Evolutionary conservation across 2,797 vertebrate species (phyloP), one percentile per base, ranked within the genome.

Genomic region (Trachops cirrhosus): DNA sequence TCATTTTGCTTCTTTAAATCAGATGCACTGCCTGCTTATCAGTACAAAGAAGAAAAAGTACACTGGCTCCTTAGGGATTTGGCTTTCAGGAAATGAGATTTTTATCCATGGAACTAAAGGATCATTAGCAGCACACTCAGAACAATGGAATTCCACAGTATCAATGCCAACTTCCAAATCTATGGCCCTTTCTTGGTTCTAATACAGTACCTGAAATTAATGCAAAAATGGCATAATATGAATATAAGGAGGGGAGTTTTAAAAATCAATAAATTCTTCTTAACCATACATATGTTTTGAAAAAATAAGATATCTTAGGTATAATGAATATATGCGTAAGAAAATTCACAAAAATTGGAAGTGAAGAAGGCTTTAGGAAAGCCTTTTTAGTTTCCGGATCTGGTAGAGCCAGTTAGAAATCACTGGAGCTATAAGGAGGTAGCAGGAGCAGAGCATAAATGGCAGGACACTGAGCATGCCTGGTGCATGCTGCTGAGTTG

Each of bases 51-150:
- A 97, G 92, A 86, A 91, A 92, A 97, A 97, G 90, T 91, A 75
- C 21, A 92, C 44, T 70, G 97, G 82, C 78, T 96, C 91, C 95
- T 97, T 92, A 50, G 96, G 88, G 97, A 98, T 92, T 96, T 96
- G 89, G 39, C 90, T 98, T 96, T 97, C 80, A 12, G 97, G 97
- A 98, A 98, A 92, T 93, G 94, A 96, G 91, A 94, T 97, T 98
- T 97, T 98, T 97, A 98, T 97, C 94, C 80, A 0, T 70, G 91
- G 93, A 92, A 95, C 95, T 91, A 85, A 93, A 71, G 68, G 96
- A 97, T 98, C 94, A 80, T 90, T 92, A 84, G 70, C 41, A 95
- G 64, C 41, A 95, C 24, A 94, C 87, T 97, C 86, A 97, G 95
- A 89, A 96, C 97, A 98, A 98, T 98, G 96, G 94, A 97, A 97